Evolutionary conservation across 92 coral and sea anemone species (phyloP).

Genomic region (Blastomussa wellsi): DNA sequence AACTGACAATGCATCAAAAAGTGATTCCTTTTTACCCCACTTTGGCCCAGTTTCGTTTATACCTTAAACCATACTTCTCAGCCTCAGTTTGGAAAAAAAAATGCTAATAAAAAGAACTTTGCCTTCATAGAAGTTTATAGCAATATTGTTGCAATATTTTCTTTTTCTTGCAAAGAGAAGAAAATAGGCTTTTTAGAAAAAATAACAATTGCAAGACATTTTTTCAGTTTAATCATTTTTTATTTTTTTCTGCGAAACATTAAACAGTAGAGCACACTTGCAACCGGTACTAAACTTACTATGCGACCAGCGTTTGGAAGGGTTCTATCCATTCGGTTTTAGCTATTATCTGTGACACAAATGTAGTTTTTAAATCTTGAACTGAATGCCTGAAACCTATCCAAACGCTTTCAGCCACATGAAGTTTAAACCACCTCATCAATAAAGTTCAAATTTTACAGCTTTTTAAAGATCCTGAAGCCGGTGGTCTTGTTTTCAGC

Average conservation of each 20-base stretch:
- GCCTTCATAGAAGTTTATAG: neutral
- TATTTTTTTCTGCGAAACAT: constrained; percentile 1
- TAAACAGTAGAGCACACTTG: neutral
- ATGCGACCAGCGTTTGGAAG: too few species aligned
- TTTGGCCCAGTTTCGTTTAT: too few species aligned
- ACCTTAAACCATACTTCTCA: too few species aligned
- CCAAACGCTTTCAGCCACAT: neutral
- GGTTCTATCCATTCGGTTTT: too few species aligned
- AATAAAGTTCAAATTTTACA: constrained; percentile 40
- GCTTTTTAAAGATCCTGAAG: constrained; percentile 64
- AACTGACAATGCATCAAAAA: too few species aligned
- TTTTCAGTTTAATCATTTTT: neutral
- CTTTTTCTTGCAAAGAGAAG: neutral
- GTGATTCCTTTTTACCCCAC: too few species aligned
- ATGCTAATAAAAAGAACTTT: neutral
- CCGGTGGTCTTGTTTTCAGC: constrained; percentile 30
- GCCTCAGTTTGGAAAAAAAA: too few species aligned
- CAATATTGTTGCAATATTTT: neutral
- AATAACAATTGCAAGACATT: neutral
- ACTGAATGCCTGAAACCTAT: neutral
- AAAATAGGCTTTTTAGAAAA: neutral
- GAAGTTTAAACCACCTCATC: too few species aligned
- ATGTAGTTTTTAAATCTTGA: neutral
- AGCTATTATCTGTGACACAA: too few species aligned
- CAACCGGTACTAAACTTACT: neutral